Base-by-base conservation (phyloP, 2,113 vertebrate species). In the Neolamprologus sp. region DNA sequence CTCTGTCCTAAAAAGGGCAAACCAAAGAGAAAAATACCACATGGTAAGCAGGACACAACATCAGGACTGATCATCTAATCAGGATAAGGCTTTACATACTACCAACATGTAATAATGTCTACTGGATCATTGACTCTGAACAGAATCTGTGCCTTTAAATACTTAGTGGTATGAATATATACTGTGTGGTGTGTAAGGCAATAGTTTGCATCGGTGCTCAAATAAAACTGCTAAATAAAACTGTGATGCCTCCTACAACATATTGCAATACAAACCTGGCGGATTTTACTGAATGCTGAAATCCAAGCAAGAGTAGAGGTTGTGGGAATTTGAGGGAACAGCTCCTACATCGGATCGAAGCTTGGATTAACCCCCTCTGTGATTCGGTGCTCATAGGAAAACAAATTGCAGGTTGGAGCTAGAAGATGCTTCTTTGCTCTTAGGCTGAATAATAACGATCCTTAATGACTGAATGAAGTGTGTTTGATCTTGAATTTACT, bases 1-100 rank as follows among this genome's bases (percentile, higher is more conserved):
- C 96, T 98, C 97, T 98, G 97, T 96, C 97, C 98, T 99, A 95
- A 73, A 94, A 95, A 30, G 92, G 89, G 33, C 7, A 88, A 30
- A 83, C 2, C 30, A 83, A n/a, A 80, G 35, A 81, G 55, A 23
- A 81, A 4, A 55, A 75, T 19, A 26, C 16, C 17, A 87, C 40
- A 78, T 3, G 17, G 51, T 83, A 35, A 84, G 81, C 28, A 87
- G 13, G 28, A 65, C 17, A 23, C 16, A 58, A 45, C 26, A 80
- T 45, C 30, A 63, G 55, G 35, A 45, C 10, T 30, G 17, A 40
- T 78, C 21, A 85, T 5, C 1, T 63, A 11, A 49, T 84, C 11
- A 11, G 40, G 12, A 13, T 17, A 65, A 68, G 7, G 12, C 11
- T 49, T 63, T 54, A n/a, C 12, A 51, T 14, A 49, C 12, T 40